phyloP scores from a whole-genome alignment of 2,888 invertebrate species.

The Euzetes globulus region DNA sequence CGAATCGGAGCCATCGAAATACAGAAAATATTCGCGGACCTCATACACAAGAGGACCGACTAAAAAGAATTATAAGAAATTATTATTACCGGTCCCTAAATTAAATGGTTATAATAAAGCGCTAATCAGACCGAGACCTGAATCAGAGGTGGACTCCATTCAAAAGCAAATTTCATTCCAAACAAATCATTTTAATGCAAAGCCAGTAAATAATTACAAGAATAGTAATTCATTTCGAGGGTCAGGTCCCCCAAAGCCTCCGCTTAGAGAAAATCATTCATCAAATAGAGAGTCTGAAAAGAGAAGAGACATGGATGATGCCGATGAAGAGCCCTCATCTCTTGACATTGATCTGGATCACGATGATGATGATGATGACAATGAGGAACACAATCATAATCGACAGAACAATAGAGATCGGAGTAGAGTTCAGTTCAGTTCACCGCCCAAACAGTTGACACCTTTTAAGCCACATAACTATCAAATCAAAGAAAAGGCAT shows the following conservation, averaged over 20 bases:
- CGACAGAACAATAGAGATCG: background rate
- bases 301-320: background rate
- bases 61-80: background rate
- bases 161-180: background rate
- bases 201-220: conserved; percentile 2
- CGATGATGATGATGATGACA: background rate
- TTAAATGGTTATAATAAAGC: background rate
- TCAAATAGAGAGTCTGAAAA: background rate
- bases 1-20: background rate
- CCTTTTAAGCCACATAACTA: background rate
- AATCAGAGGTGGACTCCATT: background rate
- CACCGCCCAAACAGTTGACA: background rate
- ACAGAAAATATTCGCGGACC: background rate
- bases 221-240: background rate
- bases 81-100: background rate
- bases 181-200: background rate
- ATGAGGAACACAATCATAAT: background rate
- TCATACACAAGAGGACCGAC: background rate
- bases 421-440: background rate
- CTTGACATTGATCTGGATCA: background rate
- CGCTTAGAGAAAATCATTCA: background rate
- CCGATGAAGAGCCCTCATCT: background rate
- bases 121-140: conserved; percentile 27
- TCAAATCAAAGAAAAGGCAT: background rate
- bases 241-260: background rate